Percentiles rank a stretch among this genome's conserved stretches.
phyloP scores from a whole-genome alignment of 2,888 invertebrate genomes.

The Fissipunctia ypsillon region DNA sequence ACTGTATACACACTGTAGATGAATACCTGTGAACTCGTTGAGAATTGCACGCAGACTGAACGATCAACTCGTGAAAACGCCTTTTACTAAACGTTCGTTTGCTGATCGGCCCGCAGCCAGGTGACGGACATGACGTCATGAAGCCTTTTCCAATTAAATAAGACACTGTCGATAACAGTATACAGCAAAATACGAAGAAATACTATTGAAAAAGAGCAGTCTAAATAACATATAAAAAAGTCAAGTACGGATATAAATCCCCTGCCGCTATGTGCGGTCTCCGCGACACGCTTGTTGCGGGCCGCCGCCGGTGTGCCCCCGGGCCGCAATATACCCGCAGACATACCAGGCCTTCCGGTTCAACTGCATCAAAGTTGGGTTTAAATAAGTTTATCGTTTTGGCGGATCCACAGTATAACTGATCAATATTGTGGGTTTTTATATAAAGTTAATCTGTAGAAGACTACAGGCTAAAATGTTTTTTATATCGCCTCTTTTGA shows the following conservation, averaged over 20 bases:
- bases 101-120: no score
- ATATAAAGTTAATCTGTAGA: not conserved
- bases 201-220: not conserved
- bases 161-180: no score
- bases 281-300: not conserved
- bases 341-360: not conserved
- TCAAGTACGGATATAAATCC: not conserved
- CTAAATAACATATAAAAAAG: not conserved
- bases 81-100: no score
- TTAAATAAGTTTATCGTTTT: not conserved
- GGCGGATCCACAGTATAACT: not conserved
- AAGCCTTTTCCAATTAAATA: no score
- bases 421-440: not conserved
- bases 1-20: no score
- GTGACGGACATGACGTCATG: no score
- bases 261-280: not conserved
- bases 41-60: no score
- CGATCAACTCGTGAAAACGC: no score
- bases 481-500: not conserved
- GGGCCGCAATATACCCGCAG: constrained; percentile 12
- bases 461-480: not conserved
- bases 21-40: no score
- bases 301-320: not conserved
- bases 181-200: not conserved
- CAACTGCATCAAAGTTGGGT: not conserved